Evolutionary conservation across 2,113 vertebrate species (phyloP).

Genomic region (Coreoperca whiteheadi): DNA sequence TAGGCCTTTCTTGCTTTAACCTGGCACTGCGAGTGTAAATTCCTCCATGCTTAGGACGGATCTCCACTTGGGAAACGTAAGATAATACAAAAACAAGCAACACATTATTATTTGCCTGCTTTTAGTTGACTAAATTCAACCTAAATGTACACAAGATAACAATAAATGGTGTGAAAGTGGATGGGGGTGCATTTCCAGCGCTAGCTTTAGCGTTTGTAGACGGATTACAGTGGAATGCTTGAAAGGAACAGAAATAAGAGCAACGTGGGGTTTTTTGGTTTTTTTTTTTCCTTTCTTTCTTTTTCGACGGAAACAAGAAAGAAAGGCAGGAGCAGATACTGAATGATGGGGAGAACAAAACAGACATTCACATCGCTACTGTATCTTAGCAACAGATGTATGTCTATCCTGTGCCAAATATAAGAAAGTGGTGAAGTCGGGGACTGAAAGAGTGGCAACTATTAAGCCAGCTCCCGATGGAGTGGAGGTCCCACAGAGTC

Average conservation of each 20-base stretch:
- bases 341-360: constrained; percentile 57
- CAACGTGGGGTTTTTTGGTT: background rate
- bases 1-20: background rate
- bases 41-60: background rate
- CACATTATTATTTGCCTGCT: background rate
- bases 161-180: background rate
- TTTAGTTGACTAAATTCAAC: background rate
- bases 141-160: background rate
- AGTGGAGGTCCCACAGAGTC: constrained; percentile 43
- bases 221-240: background rate
- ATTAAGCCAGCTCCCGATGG: constrained; percentile 14
- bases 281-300: no score
- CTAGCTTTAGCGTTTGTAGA: background rate
- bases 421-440: constrained; percentile 46
- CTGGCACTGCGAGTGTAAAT: constrained; percentile 1
- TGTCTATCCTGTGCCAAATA: constrained; percentile 56
- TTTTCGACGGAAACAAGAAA: constrained; percentile 24
- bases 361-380: constrained; percentile 49
- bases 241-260: constrained; percentile 1
- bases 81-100: background rate
- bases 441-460: constrained; percentile 42
- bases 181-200: background rate
- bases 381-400: constrained; percentile 81
- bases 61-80: background rate
- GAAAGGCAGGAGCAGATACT: constrained; percentile 25